Base-by-base conservation (phyloP, 2,888 invertebrate genomes). In the Pogonocherus hispidulus region DNA sequence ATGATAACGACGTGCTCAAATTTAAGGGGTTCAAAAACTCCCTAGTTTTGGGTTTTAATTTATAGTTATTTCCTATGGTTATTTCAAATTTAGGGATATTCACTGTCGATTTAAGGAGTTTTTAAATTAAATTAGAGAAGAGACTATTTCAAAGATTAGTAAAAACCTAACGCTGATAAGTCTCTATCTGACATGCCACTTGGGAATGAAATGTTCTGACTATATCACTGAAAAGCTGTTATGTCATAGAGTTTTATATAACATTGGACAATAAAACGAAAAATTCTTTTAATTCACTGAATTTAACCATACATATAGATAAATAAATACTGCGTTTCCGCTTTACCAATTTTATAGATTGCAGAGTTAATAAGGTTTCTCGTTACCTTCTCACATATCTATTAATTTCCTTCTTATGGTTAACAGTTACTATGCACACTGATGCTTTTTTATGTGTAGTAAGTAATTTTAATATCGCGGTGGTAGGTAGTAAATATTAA, bases 241-340 rank as follows among this genome's bases (percentile, higher is more conserved):
- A 55, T 41, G 41, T 55, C 55, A 55, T 41, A 37, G 4, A 3
- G 18, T 55, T 55, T 55, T 55, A 41, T 41, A 20, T 55, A 55
- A 55, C 20, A 16, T 18, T 9, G 16, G 20, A 54, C 41, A 49
- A 59, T 52, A 8, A 20, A 52, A 20, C 19, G 11, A 57, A 20
- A 56, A 49, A 54, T 19, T 41, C 20, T 41, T 44, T 57, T 23
- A 11, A 55, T 41, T 27, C 44, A 47, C 44, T 14, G n/a, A 59
- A 51, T 44, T 59, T 37, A 63, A 56, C 44, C 44, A 41, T 57
- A 57, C 41, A 19, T 57, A n/a, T 27, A 51, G 32, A 62, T 14
- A 32, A 55, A 22, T 20, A 19, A 5, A 55, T n/a, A 55, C 57
- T 23, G 11, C 20, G 32, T 47, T 47, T 59, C 59, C 59, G 59